Percentiles rank a stretch among this genome's conserved stretches.
These are phyloP conservation scores for Sinocyclocheilus rhinocerous DNA, from an alignment of 2,113 vertebrate genomes.

Conservation along the genomic window DNA sequence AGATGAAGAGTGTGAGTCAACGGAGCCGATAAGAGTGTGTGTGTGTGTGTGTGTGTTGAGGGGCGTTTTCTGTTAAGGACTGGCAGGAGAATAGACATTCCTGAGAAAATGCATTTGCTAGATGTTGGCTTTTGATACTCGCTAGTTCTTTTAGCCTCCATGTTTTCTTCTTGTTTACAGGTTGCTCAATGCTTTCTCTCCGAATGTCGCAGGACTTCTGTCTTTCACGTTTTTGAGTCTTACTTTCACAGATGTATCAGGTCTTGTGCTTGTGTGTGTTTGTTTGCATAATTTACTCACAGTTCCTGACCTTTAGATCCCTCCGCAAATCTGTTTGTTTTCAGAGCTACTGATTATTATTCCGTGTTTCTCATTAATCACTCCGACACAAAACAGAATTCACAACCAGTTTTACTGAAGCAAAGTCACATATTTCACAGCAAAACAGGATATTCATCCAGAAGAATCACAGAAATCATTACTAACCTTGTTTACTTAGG, in stretches of 20 bases:
- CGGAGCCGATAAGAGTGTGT: constrained; percentile 6
- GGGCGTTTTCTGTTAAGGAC: constrained; percentile 37
- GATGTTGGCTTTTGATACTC: constrained; percentile 42
- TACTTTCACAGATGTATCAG: background rate
- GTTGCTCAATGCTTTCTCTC: background rate
- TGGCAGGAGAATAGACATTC: constrained; percentile 50
- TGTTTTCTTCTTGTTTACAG: background rate
- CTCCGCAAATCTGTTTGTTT: constrained; percentile 11
- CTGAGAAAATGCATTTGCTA: constrained; percentile 38
- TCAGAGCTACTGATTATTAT: background rate
- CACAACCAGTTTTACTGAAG: background rate
- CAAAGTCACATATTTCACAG: background rate
- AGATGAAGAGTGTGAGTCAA: constrained; percentile 45
- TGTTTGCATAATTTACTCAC: background rate
- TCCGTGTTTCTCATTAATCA: constrained; percentile 9
- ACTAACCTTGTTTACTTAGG: background rate
- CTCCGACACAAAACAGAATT: background rate
- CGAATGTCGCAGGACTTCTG: background rate
- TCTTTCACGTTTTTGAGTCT: background rate
- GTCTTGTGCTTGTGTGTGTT: background rate
- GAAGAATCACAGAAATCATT: background rate
- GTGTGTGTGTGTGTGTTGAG: constrained; percentile 10
- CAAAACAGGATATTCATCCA: background rate
- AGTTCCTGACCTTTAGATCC: constrained; percentile 8
- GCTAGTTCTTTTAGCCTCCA: constrained; percentile 11